Conservation (phyloP, 1,140 invertebrate genomes). For the Drosophila fuyamai region DNA sequence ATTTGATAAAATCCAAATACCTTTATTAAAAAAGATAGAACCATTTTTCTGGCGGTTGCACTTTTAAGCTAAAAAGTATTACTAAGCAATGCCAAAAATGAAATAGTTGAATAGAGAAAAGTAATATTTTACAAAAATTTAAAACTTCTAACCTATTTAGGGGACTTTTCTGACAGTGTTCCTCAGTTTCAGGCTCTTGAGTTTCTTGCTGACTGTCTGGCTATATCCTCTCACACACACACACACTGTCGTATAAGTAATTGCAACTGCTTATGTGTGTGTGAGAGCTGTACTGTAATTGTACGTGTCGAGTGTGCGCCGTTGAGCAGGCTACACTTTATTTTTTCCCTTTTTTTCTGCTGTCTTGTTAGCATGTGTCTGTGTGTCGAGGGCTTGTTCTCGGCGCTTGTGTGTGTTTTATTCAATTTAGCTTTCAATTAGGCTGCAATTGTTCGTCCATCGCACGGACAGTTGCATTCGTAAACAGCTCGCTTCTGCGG, state of each 20-base stretch:
- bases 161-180: constrained; percentile 9
- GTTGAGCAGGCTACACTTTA: constrained; percentile 68
- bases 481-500: constrained; percentile 56
- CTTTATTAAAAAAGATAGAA: no score
- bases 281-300: constrained; percentile 54
- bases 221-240: constrained; percentile 49
- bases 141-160: not conserved
- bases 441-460: constrained; percentile 81
- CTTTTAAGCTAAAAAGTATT: not conserved
- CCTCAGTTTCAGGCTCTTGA: constrained; percentile 27
- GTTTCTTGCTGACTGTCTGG: constrained; percentile 45
- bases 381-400: constrained; percentile 9
- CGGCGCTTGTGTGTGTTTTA: constrained; percentile 53
- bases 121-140: not conserved
- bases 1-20: no score
- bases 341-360: constrained; percentile 42
- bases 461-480: constrained; percentile 68
- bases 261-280: constrained; percentile 28
- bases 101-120: not conserved
- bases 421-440: constrained; percentile 84
- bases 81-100: no score
- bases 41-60: no score
- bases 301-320: constrained; percentile 77
- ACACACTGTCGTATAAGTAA: constrained; percentile 42
- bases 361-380: constrained; percentile 72